Conservation (phyloP, 2,797 vertebrate genomes). For the Bryconaethiops microstoma region DNA sequence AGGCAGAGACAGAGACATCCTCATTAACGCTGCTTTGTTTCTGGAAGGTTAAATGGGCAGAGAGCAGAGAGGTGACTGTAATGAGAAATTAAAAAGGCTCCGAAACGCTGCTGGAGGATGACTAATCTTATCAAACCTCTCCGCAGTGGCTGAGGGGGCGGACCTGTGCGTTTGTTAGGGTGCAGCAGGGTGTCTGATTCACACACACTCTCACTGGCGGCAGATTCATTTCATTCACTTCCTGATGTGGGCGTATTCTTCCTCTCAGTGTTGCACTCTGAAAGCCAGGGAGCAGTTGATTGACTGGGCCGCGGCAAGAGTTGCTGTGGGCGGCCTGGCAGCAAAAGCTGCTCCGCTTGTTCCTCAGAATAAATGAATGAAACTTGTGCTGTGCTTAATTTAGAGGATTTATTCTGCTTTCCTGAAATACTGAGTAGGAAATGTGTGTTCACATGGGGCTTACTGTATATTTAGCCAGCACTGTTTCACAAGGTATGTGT, state of each 20-base stretch:
- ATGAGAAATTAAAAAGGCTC: slow-evolving; percentile 45
- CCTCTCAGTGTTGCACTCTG: slow-evolving; percentile 29
- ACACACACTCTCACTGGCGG: slow-evolving; percentile 36
- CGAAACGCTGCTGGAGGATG: slow-evolving; percentile 49
- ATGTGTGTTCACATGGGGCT: neutral
- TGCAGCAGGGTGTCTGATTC: slow-evolving; percentile 58
- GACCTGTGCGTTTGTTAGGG: slow-evolving; percentile 48
- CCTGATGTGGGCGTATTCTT: slow-evolving; percentile 58
- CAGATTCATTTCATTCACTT: slow-evolving; percentile 53
- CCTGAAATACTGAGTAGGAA: slow-evolving; percentile 17
- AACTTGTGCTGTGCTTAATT: slow-evolving; percentile 30
- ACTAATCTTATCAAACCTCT: slow-evolving; percentile 55
- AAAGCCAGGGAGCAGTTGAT: slow-evolving; percentile 51
- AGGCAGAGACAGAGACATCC: slow-evolving; percentile 21
- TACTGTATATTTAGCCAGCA: neutral
- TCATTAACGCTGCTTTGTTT: slow-evolving; percentile 56
- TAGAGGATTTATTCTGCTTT: slow-evolving; percentile 25
- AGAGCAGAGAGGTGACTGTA: slow-evolving; percentile 48
- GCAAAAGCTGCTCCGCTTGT: slow-evolving; percentile 41
- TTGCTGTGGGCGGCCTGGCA: slow-evolving; percentile 54
- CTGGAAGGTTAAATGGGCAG: slow-evolving; percentile 48
- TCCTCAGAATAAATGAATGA: slow-evolving; percentile 52
- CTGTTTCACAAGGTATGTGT: neutral
- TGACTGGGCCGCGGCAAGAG: slow-evolving; percentile 35
- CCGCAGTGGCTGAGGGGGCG: slow-evolving; percentile 47